Percentiles rank a stretch among this genome's conserved stretches.
phyloP scores from a whole-genome alignment of 2,113 vertebrate genomes.

The Aramus guarauna region DNA sequence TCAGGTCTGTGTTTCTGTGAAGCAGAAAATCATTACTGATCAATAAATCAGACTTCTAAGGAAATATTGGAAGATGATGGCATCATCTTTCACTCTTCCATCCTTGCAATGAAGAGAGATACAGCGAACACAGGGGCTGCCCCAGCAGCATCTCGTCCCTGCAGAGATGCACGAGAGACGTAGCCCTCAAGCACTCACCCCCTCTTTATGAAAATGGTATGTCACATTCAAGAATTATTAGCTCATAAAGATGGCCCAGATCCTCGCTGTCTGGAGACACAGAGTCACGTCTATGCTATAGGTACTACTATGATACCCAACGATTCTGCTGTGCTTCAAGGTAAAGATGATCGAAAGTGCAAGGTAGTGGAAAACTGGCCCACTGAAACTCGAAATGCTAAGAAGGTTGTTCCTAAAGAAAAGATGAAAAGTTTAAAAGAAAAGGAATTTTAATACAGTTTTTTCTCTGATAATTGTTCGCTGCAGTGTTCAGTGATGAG shows the following conservation, averaged over 20 bases:
- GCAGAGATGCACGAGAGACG: background rate
- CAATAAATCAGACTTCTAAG: slow-evolving; percentile 5
- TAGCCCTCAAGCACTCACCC: background rate
- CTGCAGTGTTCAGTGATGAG: background rate
- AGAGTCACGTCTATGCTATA: background rate
- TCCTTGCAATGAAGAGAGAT: background rate
- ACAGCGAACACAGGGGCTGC: background rate
- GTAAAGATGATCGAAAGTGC: background rate
- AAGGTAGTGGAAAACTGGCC: background rate
- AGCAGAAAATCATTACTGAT: slow-evolving; percentile 17
- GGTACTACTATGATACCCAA: rapidly evolving
- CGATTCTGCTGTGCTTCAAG: background rate
- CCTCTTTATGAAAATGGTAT: background rate
- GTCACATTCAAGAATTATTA: background rate
- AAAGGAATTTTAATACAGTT: background rate
- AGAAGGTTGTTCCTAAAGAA: background rate
- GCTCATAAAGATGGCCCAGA: background rate
- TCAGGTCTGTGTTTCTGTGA: background rate
- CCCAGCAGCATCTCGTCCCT: background rate
- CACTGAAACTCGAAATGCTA: background rate
- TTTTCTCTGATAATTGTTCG: background rate
- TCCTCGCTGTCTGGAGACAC: rapidly evolving
- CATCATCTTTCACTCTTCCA: background rate
- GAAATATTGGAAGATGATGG: background rate
- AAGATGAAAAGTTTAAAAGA: background rate